Evolutionary conservation across 2,888 invertebrate genomes (phyloP), one percentile per base, ranked within the genome.

Genomic region (Zele albiditarsus): DNA sequence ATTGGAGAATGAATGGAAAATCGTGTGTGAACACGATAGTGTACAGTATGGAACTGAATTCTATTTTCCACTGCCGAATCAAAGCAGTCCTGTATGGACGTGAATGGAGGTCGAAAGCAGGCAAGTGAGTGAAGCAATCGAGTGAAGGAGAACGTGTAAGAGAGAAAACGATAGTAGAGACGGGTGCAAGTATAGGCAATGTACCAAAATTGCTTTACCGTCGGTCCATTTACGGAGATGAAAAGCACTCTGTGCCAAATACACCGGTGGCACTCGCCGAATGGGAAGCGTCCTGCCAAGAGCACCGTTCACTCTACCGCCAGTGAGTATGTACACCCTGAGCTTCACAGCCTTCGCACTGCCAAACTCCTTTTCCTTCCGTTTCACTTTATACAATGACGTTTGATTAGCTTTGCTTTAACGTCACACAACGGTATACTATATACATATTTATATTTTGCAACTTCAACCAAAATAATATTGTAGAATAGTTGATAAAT

Each of bases 211-310:
- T 87, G 87, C 87, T 87, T 87, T 87, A 87, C 86, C 84, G 84
- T 83, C 86, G 86, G 86, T 86, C 87, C 87, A 87, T 87, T 87
- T 87, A 87, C 86, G 83, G 82, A 87, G 86, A 87, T 87, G 87
- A 87, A 87, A 87, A 87, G 87, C 87, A 87, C 87, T 86, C 85
- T 86, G 84, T 86, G 86, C 85, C 86, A 87, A 87, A 86, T 86
- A 86, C 85, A 86, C 85, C 84, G 82, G 83, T 83, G 77, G 79
- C 83, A 82, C 82, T 82, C 81, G 78, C 81, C 78, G 80, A 74
- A 76, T 78, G 80, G 82, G 81, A 80, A 81, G 79, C 80, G 80
- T 80, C 79, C 80, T 81, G 77, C 83, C 83, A 82, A 84, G 82
- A 85, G 81, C 83, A 81, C 80, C 82, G 74, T 72, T 78, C 76